Base-by-base conservation (phyloP, 2,888 invertebrate species). In the Ceramica pisi region DNA sequence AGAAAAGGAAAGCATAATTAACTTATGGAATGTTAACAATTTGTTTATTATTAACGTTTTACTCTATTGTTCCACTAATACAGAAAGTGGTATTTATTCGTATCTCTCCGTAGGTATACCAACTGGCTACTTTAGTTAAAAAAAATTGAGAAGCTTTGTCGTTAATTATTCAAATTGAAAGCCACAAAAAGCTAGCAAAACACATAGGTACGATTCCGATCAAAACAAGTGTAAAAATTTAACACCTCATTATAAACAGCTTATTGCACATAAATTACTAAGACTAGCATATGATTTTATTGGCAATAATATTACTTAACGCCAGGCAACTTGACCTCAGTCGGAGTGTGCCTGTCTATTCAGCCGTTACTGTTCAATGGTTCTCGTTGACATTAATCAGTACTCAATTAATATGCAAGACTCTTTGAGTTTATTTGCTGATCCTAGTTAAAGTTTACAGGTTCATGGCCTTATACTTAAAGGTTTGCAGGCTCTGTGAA, bases 351-450 rank as follows among this genome's bases (percentile, higher is more conserved):
- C 5, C 46, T 31, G 57, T 35, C 19, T 31, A 55, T 55, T 67
- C 63, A 63, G 53, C 60, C 80, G 35, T 63, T 65, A 63, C 67
- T 56, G 64, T 51, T 26, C 26, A 60, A 62, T 62, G 48, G 44
- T 26, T 50, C 31, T 14, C 16, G 60, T 67, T 75, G 83, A 71
- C 80, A 80, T 80, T 67, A 80, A 82, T 74, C 66, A 82, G 38
- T 23, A 62, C 14, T 60, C 44, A 48, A 60, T 76, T 41, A 62
- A 56, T 70, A 64, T 50, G 31, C 41, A 50, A 48, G 48, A 44
- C 12, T 51, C 41, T 51, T 51, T 31, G 16, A 51, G 21, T 63
- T 46, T 67, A 41, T 55, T 63, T 75, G 53, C 41, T 8, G 16
- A 10, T n/a, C 5, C 6, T 41, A 44, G 35, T 35, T 21, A 16